Conservation (phyloP, 2,888 invertebrate species). For the Hydrotaea cyrtoneurina region DNA sequence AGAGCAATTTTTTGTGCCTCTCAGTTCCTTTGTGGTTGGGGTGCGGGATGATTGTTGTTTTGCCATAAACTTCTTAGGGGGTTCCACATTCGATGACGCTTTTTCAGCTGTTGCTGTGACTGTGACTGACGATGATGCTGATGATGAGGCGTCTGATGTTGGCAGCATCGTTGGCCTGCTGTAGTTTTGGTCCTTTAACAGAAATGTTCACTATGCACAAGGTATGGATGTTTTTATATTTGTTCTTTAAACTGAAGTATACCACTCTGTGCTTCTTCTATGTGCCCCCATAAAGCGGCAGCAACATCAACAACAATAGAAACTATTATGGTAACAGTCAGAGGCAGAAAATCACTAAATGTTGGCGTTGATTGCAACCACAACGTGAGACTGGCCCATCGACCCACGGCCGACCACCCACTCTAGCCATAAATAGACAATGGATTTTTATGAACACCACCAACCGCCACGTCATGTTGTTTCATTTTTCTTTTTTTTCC, state of each 20-base stretch:
- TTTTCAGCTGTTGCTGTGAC: too few species aligned
- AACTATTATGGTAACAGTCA: constrained; percentile 30
- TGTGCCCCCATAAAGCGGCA: neutral
- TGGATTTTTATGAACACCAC: neutral
- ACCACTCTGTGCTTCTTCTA: neutral
- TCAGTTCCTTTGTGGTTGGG: constrained; percentile 10
- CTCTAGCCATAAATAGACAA: constrained; percentile 10
- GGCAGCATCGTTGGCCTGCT: constrained; percentile 17
- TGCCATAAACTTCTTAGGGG: constrained; percentile 21
- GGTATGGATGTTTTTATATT: neutral
- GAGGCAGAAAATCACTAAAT: constrained; percentile 22
- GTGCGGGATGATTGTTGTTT: neutral
- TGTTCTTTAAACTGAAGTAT: constrained; percentile 4
- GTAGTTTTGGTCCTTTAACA: neutral
- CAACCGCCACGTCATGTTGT: neutral
- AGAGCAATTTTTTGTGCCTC: neutral
- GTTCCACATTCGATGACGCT: too few species aligned
- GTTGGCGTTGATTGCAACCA: constrained; percentile 18
- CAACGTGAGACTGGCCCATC: neutral
- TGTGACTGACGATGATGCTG: neutral
- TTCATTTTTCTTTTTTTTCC: neutral
- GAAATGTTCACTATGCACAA: neutral
- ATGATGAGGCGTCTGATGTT: neutral
- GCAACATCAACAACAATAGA: constrained; percentile 12
- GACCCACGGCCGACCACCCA: neutral